phyloP scores from a whole-genome alignment of 92 coral and sea anemone genomes.

The Heteractis magnifica region DNA sequence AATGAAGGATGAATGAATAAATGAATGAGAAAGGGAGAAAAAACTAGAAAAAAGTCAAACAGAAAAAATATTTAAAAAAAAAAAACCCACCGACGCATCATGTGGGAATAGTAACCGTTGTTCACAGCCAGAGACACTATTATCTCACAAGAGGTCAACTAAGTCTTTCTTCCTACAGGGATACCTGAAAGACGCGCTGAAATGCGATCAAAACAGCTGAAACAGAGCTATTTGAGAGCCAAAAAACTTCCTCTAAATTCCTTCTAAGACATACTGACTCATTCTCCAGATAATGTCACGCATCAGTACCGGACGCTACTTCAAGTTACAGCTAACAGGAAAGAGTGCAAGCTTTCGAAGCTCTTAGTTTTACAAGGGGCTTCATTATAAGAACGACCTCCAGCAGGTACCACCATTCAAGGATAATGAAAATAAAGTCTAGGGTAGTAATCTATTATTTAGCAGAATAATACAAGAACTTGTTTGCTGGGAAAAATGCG shows the following conservation, averaged over 20 bases:
- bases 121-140: no score
- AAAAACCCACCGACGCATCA: no score
- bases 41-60: no score
- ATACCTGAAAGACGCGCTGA: not conserved
- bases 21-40: not conserved
- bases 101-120: no score
- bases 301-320: not conserved
- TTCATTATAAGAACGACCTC: not conserved
- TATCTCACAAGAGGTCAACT: no score
- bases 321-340: no score
- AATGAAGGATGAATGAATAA: not conserved
- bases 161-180: not conserved
- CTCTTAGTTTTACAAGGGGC: not conserved
- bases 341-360: no score
- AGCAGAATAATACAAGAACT: not conserved
- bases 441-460: not conserved
- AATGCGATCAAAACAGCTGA: not conserved
- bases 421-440: no score
- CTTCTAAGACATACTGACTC: not conserved
- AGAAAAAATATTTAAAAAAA: no score
- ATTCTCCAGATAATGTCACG: not conserved
- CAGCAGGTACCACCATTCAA: not conserved
- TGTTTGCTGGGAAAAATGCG: not conserved
- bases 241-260: not conserved
- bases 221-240: not conserved